Percentiles rank a stretch among this genome's conserved stretches.
Evolutionary conservation across 2,113 vertebrate genomes (phyloP).

Genomic region (Haplotaxodon microlepis): DNA sequence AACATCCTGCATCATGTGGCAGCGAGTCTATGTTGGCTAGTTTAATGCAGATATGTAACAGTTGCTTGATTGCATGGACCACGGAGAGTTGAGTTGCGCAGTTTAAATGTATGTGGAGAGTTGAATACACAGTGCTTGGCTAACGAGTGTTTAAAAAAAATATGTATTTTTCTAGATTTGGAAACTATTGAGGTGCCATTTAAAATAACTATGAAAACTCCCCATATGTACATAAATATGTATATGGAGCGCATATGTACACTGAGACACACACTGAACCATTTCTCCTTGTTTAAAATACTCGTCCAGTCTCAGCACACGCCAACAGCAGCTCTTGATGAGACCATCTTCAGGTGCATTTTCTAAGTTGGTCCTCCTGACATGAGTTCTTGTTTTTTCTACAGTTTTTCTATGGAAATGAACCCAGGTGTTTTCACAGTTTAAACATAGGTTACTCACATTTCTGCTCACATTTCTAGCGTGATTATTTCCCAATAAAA

Average conservation of each 20-base stretch:
- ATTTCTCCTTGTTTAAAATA: background rate
- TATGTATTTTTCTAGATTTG: conserved; percentile 58
- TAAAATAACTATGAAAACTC: background rate
- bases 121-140: conserved; percentile 4
- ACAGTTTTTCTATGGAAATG: conserved; percentile 40
- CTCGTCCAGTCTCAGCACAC: conserved; percentile 1
- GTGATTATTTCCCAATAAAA: background rate
- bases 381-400: conserved; percentile 51
- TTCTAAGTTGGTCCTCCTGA: conserved; percentile 20
- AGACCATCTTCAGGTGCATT: conserved; percentile 26
- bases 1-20: conserved; percentile 1
- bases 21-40: background rate
- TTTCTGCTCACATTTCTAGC: background rate
- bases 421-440: background rate
- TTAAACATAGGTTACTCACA: background rate
- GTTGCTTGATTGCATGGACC: conserved; percentile 47
- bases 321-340: conserved; percentile 15
- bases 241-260: background rate
- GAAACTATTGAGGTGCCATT: conserved; percentile 45
- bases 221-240: background rate
- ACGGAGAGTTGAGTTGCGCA: background rate
- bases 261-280: background rate
- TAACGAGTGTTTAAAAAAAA: conserved; percentile 15
- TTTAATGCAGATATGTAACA: conserved; percentile 12
- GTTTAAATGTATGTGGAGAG: conserved; percentile 12